phyloP scores from a whole-genome alignment of 2,888 invertebrate species.

The Lithophane ornitopus region DNA sequence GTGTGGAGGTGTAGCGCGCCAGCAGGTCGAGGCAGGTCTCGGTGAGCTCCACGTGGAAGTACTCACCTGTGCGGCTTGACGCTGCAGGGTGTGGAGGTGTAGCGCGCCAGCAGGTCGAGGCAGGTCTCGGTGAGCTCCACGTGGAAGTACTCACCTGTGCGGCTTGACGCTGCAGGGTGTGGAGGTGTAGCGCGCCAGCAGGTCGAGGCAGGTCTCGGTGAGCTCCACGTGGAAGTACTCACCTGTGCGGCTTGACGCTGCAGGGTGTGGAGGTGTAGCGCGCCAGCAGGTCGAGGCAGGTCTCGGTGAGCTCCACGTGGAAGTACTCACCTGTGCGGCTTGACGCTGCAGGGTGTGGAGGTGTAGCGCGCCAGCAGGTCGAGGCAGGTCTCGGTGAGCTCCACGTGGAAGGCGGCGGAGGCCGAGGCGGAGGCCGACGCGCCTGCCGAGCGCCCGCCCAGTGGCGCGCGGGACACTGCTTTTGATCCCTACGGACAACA shows the following conservation, averaged over 20 bases:
- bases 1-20: slow-evolving; percentile 83
- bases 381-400: slow-evolving; percentile 98
- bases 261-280: slow-evolving; percentile 82
- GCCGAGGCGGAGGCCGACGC: slow-evolving; percentile 88
- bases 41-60: slow-evolving; percentile 97
- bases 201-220: slow-evolving; percentile 97
- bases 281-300: slow-evolving; percentile 94
- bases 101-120: slow-evolving; percentile 91
- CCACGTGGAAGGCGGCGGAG: slow-evolving; percentile 95
- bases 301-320: slow-evolving; percentile 95
- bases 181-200: slow-evolving; percentile 86
- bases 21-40: slow-evolving; percentile 96
- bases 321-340: slow-evolving; percentile 91
- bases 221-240: slow-evolving; percentile 93
- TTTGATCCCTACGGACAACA: slow-evolving; percentile 85
- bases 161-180: slow-evolving; percentile 88
- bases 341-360: slow-evolving; percentile 83
- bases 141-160: slow-evolving; percentile 94
- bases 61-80: slow-evolving; percentile 92
- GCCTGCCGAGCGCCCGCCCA: slow-evolving; percentile 72
- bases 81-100: slow-evolving; percentile 84
- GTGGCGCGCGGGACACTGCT: slow-evolving; percentile 74
- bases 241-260: slow-evolving; percentile 92
- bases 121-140: slow-evolving; percentile 98
- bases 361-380: slow-evolving; percentile 90